Evolutionary conservation across 2,797 vertebrate genomes (phyloP).

Genomic region (Scleropages formosus): DNA sequence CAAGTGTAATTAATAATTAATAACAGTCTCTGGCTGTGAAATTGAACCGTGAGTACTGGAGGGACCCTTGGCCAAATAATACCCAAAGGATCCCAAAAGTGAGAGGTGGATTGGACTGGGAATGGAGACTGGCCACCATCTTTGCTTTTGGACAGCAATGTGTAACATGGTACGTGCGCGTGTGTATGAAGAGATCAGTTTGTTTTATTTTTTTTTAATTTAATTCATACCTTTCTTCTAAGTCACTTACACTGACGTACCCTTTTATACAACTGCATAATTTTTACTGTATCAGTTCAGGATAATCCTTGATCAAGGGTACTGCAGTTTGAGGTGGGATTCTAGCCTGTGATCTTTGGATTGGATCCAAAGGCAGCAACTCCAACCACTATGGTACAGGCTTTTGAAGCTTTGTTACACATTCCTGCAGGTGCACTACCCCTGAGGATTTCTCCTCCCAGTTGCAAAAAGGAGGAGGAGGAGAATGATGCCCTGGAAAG

Average conservation of each 20-base stretch:
- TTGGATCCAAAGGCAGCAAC: too few relatives aligned
- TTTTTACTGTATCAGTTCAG: too few relatives aligned
- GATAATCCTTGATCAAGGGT: too few relatives aligned
- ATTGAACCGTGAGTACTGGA: not conserved
- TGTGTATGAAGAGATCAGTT: too few relatives aligned
- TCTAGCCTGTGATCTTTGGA: too few relatives aligned
- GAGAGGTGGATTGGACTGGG: not conserved
- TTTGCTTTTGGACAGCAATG: not conserved
- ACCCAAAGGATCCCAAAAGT: not conserved
- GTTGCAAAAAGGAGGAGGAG: not conserved
- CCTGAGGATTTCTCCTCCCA: conserved; percentile 11
- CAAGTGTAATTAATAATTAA: not conserved
- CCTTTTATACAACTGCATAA: too few relatives aligned
- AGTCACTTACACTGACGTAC: too few relatives aligned
- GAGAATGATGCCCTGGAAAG: not conserved
- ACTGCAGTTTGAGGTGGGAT: too few relatives aligned
- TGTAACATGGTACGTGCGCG: not conserved
- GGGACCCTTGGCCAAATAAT: too few relatives aligned
- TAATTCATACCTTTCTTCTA: too few relatives aligned
- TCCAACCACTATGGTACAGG: too few relatives aligned
- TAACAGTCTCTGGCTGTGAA: not conserved
- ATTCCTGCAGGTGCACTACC: conserved; percentile 5
- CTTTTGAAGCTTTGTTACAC: not conserved
- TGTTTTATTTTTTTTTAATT: too few relatives aligned
- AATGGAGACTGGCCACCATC: not conserved